phyloP scores from a whole-genome alignment of 2,797 vertebrate species.

The Cheirogaleus major region DNA sequence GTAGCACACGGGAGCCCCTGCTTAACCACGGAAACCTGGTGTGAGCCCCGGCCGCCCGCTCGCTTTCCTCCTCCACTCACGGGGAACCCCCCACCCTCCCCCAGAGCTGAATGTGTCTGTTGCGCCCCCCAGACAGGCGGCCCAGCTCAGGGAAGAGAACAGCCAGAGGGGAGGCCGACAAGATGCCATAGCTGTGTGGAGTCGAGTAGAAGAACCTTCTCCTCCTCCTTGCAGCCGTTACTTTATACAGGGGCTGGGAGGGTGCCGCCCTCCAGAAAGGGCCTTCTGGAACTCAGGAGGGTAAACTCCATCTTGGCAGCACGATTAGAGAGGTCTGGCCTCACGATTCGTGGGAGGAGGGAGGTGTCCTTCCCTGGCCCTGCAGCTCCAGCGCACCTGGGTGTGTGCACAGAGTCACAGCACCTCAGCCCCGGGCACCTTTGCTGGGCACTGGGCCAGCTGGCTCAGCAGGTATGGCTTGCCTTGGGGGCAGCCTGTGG shows the following conservation, averaged over 20 bases:
- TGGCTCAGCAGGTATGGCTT: background rate
- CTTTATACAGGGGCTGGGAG: background rate
- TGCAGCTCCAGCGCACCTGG: background rate
- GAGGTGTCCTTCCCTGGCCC: accelerated
- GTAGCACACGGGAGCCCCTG: background rate
- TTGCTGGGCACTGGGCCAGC: background rate
- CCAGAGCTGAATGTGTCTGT: background rate
- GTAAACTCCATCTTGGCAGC: background rate
- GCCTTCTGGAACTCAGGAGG: background rate
- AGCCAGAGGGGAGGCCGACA: background rate
- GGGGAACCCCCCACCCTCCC: background rate
- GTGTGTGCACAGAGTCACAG: background rate
- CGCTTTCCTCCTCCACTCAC: background rate
- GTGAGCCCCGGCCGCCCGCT: background rate
- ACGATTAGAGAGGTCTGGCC: background rate
- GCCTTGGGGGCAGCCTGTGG: background rate
- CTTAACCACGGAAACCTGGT: background rate
- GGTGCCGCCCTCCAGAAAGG: background rate
- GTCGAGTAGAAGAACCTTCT: background rate
- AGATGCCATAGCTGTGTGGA: background rate
- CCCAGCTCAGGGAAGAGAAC: background rate
- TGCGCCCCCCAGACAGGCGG: too few relatives aligned
- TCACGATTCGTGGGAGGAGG: background rate
- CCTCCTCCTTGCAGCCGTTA: background rate
- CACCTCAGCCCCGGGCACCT: background rate